Conservation (phyloP, 2,888 invertebrate genomes). For the Callyntrura guangdongensis region DNA sequence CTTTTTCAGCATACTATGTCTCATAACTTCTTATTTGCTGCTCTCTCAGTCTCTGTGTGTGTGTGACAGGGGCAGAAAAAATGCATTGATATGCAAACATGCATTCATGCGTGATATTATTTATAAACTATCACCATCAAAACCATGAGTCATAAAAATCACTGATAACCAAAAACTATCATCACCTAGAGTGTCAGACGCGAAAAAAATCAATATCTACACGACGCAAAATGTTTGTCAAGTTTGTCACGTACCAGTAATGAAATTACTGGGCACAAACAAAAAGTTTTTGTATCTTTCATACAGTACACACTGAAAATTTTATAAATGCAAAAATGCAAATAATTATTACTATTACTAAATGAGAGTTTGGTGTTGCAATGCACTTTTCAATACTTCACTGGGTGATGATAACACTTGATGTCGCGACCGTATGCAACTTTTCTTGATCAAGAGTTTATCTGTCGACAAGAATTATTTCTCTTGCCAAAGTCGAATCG, state of each 20-base stretch:
- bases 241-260: conserved; percentile 71
- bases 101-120: conserved; percentile 69
- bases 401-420: neutral
- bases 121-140: conserved; percentile 61
- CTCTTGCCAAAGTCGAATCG: conserved; percentile 10
- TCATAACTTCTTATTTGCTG: conserved; percentile 38
- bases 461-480: conserved; percentile 39
- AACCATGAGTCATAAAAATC: conserved; percentile 72
- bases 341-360: conserved; percentile 34
- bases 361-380: conserved; percentile 15
- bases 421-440: conserved; percentile 65
- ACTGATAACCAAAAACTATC: conserved; percentile 72
- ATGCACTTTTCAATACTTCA: neutral
- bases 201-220: conserved; percentile 22
- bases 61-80: conserved; percentile 41
- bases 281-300: neutral
- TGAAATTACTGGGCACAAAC: neutral
- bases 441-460: conserved; percentile 22
- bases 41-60: neutral
- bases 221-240: conserved; percentile 67
- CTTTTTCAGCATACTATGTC: conserved; percentile 56
- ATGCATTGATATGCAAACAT: conserved; percentile 66
- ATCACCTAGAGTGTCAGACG: conserved; percentile 45
- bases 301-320: conserved; percentile 8
- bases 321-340: conserved; percentile 19